Evolutionary conservation across 2,113 vertebrate species (phyloP), one percentile per base, ranked within the genome.

Genomic region (Vanacampus margaritifer): DNA sequence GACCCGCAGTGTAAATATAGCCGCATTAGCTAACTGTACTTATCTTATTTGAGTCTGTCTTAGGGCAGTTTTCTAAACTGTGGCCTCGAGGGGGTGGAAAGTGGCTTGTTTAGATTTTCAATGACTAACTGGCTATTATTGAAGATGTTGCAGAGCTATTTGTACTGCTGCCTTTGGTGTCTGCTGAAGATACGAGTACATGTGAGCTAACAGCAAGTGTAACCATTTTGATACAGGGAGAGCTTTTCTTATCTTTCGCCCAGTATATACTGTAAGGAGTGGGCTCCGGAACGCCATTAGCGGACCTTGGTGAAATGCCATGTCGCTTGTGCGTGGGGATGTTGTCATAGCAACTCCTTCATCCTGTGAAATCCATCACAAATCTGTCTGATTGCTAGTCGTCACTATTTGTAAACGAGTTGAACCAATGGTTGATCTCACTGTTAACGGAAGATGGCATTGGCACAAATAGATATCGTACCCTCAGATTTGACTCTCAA

Each of bases 221-320:
- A 21, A 64, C 48, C n/a, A 16, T 59, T 76, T 77, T 72, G 51
- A 68, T 71, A 50, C 60, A 57, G 69, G 59, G 62, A 46, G 45
- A 37, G 58, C 32, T 65, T 14, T 12, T n/a, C 3, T 1, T 16
- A 73, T 8, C 57, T 50, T 63, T 62, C 37, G 1, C 4, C 16
- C 14, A 16, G 43, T 45, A 45, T 17, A 17, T 45, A 70, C 74
- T 85, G 58, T 35, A 77, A 73, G 70, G 58, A 24, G 74, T 67
- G 73, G 71, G 73, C 61, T 85, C 70, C 87, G 83, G 79, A 84
- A 79, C 39, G 60, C 76, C 71, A 87, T 84, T 83, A 82, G 64
- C 46, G 86, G 57, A 81, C 12, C 60, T 67, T 82, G 84, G 84
- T 84, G 80, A 56, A 72, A 78, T 69, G 56, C 68, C 59, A 5